phyloP scores from a whole-genome alignment of 2,113 vertebrate species.

The Oreamnos americanus region DNA sequence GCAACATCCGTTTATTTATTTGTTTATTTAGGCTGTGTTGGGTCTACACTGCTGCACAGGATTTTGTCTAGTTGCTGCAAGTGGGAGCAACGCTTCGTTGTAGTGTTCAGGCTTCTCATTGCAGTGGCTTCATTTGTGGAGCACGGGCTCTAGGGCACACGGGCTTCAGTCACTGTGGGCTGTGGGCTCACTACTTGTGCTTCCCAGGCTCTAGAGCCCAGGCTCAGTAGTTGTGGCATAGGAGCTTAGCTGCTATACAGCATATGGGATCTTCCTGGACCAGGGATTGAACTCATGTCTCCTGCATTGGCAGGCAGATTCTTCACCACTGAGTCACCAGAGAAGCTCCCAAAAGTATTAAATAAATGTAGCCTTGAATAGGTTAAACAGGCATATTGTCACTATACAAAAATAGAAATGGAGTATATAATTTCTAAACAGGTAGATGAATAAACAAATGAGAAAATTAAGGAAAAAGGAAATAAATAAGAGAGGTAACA shows the following conservation, averaged over 20 bases:
- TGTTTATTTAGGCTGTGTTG: not conserved
- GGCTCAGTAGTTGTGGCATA: not conserved
- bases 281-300: not conserved
- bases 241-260: not conserved
- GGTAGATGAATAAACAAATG: not conserved
- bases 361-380: not conserved
- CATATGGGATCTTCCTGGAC: not conserved
- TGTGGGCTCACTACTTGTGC: not conserved
- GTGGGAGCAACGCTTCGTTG: fast-evolving
- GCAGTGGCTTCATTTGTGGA: not conserved
- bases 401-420: not conserved
- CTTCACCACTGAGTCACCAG: not conserved
- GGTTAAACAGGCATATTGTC: not conserved
- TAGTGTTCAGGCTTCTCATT: not conserved
- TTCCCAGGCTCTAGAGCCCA: not conserved
- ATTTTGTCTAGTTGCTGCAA: not conserved
- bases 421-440: not conserved
- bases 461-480: not conserved
- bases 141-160: not conserved
- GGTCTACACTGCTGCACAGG: not conserved
- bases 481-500: not conserved
- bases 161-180: not conserved
- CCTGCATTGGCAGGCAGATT: not conserved
- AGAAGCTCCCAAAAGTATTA: not conserved
- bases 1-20: not conserved